Conservation (phyloP, 2,888 invertebrate genomes). For the Melieria picta region DNA sequence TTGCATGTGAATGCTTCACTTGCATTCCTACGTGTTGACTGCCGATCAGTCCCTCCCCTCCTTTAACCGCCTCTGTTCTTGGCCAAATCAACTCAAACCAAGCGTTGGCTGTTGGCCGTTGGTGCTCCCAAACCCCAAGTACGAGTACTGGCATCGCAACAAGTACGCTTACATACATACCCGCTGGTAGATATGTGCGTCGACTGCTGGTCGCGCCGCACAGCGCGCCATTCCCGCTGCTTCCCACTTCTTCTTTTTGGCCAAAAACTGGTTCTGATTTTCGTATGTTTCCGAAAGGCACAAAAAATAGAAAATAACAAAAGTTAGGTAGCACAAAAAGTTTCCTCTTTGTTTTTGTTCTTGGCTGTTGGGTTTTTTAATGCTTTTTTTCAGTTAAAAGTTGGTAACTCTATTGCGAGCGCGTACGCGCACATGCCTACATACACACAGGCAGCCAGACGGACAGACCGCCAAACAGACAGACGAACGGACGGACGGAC, state of each 20-base stretch:
- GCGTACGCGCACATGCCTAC: not conserved
- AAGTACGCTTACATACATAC: no score
- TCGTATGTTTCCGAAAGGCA: constrained; percentile 46
- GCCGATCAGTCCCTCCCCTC: no score
- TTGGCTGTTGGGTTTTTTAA: constrained; percentile 3
- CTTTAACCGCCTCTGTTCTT: no score
- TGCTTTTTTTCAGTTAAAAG: constrained; percentile 17
- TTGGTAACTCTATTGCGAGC: constrained; percentile 30
- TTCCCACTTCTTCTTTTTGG: constrained; percentile 55
- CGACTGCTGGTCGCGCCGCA: no score
- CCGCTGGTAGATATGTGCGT: no score
- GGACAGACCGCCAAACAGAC: not conserved
- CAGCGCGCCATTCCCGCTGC: no score
- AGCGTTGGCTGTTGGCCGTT: no score
- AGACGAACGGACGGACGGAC: not conserved
- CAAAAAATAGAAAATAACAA: constrained; percentile 32
- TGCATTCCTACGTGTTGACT: no score
- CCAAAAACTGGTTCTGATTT: constrained; percentile 61
- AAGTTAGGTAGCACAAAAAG: constrained; percentile 36
- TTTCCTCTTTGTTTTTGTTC: constrained; percentile 18
- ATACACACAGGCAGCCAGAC: constrained; percentile 2
- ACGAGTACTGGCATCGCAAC: no score
- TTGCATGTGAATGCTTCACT: no score
- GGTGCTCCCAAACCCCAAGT: no score
- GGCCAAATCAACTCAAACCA: no score